Base-by-base conservation (phyloP, 2,797 vertebrate species). In the Pyrrhura leucotis region DNA sequence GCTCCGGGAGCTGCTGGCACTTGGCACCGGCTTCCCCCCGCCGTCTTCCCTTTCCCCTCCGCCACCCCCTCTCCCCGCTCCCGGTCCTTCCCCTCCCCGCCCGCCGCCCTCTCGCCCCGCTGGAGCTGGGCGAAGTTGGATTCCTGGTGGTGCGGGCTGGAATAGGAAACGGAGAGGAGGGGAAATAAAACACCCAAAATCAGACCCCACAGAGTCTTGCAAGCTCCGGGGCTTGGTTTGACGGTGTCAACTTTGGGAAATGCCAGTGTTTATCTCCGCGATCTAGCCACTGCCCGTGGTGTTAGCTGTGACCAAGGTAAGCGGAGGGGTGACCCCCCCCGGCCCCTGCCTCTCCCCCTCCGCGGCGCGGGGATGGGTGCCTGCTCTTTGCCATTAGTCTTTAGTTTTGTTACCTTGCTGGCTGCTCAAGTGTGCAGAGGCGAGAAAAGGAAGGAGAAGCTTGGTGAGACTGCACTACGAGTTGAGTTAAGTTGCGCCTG, bases 231-330 rank as follows among this genome's bases (percentile, higher is more conserved):
- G 97, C 97, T 96, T 97, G 97, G 96, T 97, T 96, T 96, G 98
- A 97, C 98, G 98, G 98, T 98, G 98, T 98, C 99, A 99, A 99
- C 98, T 99, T 99, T 99, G 98, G 98, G 99, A 98, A 98, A 99
- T 99, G 99, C 99, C 98, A 99, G 98, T 98, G 98, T 99, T 98
- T 98, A 98, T 98, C 98, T 98, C 98, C 98, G 98, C 98, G 98
- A 98, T 99, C 98, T 99, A 98, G 98, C 98, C 99, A 98, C 98
- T 98, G 98, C 97, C 98, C 96, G 98, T 99, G 99, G 98, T 99
- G 98, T 98, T 98, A 98, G 98, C 99, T 98, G 98, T 98, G 98
- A 98, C 98, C 88, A 98, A 99, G 99, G 99, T 99, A 99, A 99
- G 99, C 98, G 96, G 97, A 97, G 98, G 95, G 96, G 93, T 45